Percentiles rank a stretch among this genome's conserved stretches.
These are phyloP conservation scores for Trinorchestia longiramus DNA, from an alignment of 1,140 invertebrate genomes.

Conservation along the genomic window DNA sequence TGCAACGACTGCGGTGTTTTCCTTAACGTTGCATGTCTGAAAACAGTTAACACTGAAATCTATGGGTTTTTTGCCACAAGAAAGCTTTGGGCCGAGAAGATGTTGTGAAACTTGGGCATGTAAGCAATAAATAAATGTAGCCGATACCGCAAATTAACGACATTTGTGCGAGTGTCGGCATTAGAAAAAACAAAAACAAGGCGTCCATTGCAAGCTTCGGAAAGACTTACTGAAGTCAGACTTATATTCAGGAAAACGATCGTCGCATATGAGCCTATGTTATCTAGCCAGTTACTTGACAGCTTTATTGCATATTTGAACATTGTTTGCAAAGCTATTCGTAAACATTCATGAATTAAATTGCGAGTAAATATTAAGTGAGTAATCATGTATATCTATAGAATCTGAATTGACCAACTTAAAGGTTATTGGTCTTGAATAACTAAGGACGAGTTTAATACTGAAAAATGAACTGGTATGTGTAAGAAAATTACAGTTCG, in stretches of 20 bases:
- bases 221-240: background rate
- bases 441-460: background rate
- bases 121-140: slow-evolving; percentile 4
- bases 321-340: background rate
- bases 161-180: slow-evolving; percentile 5
- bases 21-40: background rate
- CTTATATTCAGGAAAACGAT: background rate
- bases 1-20: background rate
- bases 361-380: background rate
- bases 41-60: slow-evolving; percentile 13
- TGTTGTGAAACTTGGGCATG: slow-evolving; percentile 5
- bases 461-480: background rate
- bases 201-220: background rate
- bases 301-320: background rate
- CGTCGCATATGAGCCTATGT: background rate
- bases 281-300: background rate
- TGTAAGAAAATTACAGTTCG: background rate
- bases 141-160: background rate
- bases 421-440: too few relatives aligned
- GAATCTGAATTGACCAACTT: background rate
- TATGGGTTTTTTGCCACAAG: slow-evolving; percentile 20
- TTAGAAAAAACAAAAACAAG: background rate
- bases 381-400: background rate
- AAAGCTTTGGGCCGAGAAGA: background rate
- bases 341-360: background rate